phyloP scores from a whole-genome alignment of 2,797 vertebrate species.

The Oophaga sylvatica region DNA sequence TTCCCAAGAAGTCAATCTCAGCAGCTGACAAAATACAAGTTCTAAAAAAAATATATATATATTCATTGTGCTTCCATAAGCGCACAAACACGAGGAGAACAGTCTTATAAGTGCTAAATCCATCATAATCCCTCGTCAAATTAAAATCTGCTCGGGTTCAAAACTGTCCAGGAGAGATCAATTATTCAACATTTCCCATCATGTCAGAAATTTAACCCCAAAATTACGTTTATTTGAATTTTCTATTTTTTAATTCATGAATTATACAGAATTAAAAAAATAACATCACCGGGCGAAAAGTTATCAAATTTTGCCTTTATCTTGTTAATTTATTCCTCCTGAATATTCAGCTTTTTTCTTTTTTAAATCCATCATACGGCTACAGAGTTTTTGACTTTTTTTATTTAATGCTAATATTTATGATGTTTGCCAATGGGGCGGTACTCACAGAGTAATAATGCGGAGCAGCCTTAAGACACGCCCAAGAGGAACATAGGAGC shows the following conservation, averaged over 20 bases:
- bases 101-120: neutral
- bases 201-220: neutral
- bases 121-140: constrained; percentile 3
- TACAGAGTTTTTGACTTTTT: no score
- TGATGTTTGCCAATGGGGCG: no score
- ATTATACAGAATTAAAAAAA: neutral
- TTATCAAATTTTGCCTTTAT: no score
- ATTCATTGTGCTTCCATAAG: neutral
- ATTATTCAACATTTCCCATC: neutral
- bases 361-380: no score
- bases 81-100: neutral
- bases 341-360: no score
- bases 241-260: neutral
- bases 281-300: no score
- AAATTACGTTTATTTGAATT: neutral
- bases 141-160: constrained; percentile 8
- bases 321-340: no score
- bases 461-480: no score
- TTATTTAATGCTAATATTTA: no score
- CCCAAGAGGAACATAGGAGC: no score
- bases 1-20: constrained; percentile 4
- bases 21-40: neutral
- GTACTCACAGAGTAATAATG: no score
- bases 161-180: neutral
- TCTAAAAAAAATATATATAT: neutral